Evolutionary conservation across 2,888 invertebrate genomes (phyloP), one percentile per base, ranked within the genome.

Genomic region (Rosalia funebris): DNA sequence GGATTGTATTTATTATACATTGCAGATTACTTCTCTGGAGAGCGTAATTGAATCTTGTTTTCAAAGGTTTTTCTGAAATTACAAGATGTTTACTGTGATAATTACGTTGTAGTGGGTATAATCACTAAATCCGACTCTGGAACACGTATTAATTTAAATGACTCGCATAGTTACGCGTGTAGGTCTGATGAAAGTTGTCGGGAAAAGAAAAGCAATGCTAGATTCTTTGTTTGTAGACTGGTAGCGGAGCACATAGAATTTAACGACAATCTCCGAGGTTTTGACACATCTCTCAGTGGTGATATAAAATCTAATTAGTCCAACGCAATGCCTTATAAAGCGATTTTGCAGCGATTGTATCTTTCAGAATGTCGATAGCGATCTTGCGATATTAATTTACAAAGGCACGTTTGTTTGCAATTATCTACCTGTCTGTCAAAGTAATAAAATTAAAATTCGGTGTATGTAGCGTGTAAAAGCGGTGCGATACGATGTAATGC

Each of bases 391-490:
- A 53, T 59, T 59, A 59, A 59, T 53, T 59, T 59, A 52, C 58
- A 46, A 31, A 34, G 34, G 53, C 53, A 59, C 53, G 58, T 59
- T 46, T 44, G 45, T 25, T n/a, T 44, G 44, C 34, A 54, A 32
- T 45, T 54, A 39, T 20, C 19, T 50, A 39, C 39, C 39, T 50
- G 50, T 50, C 50, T 16, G 37, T 60, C 48, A 53, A 37, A 17
- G 55, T 34, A 36, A 63, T 65, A 52, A 61, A 64, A 69, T 70
- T 67, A 63, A 66, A 66, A 70, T 70, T 68, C 64, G 68, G 65
- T 52, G 56, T 63, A 66, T 60, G 68, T 66, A 59, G 45, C 53
- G 46, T 63, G 68, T 66, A 66, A 61, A 58, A 60, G 62, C 64
- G 61, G 66, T 63, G 65, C 64, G 61, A 64, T 67, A 63, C 48